Base-by-base conservation (phyloP, 2,797 vertebrate species). In the Moxostoma hubbsi region DNA sequence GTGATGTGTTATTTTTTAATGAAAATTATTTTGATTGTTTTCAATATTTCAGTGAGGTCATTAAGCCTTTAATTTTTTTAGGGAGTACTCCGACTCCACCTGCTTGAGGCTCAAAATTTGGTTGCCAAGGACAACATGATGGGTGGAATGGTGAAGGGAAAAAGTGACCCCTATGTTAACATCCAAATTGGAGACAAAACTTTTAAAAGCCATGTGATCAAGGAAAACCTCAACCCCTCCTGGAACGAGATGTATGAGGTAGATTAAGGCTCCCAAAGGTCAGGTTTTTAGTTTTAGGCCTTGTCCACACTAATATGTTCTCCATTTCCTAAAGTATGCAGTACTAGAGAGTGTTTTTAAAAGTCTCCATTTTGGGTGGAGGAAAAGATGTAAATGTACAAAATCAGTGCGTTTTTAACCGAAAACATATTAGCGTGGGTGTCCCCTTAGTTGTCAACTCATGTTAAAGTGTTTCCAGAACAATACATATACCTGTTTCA, bases 161-260 rank as follows among this genome's bases (percentile, higher is more conserved):
- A 97, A 81, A 97, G 96, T 13, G 98, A 99, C 86, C 98, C 98
- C 0, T 99, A 99, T 0, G 93, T 93, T 45, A 94, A 94, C 71
- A 90, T 96, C 59, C 93, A 74, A 12, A 83, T 95, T 0, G 94
- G 93, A 15, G 93, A 91, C 0, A 77, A 64, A 47, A 84, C 64
- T 5, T 95, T 97, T 83, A 94, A 93, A 77, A 97, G 94, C 85
- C 90, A 85, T 0, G 96, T 97, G 54, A 80, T 97, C 75, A 95
- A 96, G 67, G 95, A 96, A 85, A 95, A 96, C 63, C 94, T 97
- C 69, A 95, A 93, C 86, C 96, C 96, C 0, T 91, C 89, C 61
- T 98, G 96, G 96, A 96, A 96, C 47, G 96, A 97, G 87, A 91
- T 95, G 91, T 97, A 96, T 77, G 95, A 97, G 96, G 96, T 97